Base-by-base conservation (phyloP, 2,113 vertebrate genomes). In the Aspidoscelis tigris region DNA sequence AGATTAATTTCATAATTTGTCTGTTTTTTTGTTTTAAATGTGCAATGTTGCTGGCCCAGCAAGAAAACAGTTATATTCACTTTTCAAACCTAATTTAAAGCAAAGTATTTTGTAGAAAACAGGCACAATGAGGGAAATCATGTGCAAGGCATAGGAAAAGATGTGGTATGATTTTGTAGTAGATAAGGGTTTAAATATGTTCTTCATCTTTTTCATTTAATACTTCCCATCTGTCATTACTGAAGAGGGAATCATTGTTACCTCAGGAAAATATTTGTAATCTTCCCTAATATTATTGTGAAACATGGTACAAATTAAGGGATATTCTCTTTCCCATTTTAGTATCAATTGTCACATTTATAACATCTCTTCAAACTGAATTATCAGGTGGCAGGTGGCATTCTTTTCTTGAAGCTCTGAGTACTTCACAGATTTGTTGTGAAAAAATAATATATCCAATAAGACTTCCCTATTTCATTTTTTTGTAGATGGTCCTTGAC, bases 221-320 rank as follows among this genome's bases (percentile, higher is more conserved):
- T 84, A 84, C 73, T 89, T 86, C 71, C 58, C 7, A 64, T 79
- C 14, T 76, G 71, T 76, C 78, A 80, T 80, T 79, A 86, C 61
- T 8, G 53, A 78, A n/a, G 82, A 11, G 18, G 24, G 1, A 11
- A 0, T 65, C 83, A 64, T 82, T 70, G 65, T 81, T 78, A 1
- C 72, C 33, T 81, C 44, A 1, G 74, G 80, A 24, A 77, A 82
- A 61, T 74, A 78, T 83, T 85, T 61, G 86, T 26, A 89, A 76
- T 26, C 50, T 68, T 76, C 22, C 16, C 44, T 65, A 65, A 85
- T 64, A 72, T 39, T 58, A 9, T 83, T 90, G 88, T 90, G 72
- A 78, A 85, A 53, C n/a, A 77, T 41, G 26, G 39, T 69, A 3
- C 80, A 58, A 20, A 74, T 83, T 84, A 64, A 65, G 86, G 55